A percentile compares a stretch with the other conserved stretches of the same genome.
phyloP scores from a whole-genome alignment of 2,797 vertebrate genomes.

The Hapalemur alaotrensis region DNA sequence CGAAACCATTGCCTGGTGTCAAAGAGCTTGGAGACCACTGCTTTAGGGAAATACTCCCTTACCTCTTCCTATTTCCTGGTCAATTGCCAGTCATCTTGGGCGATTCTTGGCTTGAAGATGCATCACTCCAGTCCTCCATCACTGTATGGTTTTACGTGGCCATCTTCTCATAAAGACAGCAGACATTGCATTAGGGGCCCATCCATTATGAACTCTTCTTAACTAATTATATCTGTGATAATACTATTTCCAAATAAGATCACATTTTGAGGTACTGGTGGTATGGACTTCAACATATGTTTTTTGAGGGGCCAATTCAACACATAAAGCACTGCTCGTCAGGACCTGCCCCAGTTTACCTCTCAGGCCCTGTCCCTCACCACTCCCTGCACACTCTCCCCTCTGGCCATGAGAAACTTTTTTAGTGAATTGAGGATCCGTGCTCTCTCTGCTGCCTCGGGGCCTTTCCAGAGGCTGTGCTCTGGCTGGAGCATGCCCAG shows the following conservation, averaged over 20 bases:
- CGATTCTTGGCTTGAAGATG: rapidly evolving
- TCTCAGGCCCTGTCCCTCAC: background rate
- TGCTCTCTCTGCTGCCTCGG: background rate
- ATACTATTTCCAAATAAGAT: background rate
- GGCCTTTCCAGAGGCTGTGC: background rate
- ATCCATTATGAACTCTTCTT: background rate
- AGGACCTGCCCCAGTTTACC: background rate
- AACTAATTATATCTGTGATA: background rate
- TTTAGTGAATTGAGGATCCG: background rate
- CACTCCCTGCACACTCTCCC: background rate
- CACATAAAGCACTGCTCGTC: background rate
- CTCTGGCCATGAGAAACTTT: background rate
- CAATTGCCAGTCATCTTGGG: background rate
- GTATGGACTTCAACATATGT: background rate
- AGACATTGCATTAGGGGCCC: background rate
- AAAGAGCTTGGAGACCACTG: too few relatives aligned
- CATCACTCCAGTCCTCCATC: background rate
- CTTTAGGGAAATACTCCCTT: background rate
- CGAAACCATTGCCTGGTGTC: too few relatives aligned
- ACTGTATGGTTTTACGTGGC: rapidly evolving
- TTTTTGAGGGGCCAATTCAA: background rate
- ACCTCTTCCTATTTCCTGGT: background rate
- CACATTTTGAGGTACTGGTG: background rate
- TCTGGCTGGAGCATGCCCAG: background rate
- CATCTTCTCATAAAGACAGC: background rate